Evolutionary conservation across 2,113 vertebrate species (phyloP), one percentile per base, ranked within the genome.

Genomic region (Neolamprologus sp.): DNA sequence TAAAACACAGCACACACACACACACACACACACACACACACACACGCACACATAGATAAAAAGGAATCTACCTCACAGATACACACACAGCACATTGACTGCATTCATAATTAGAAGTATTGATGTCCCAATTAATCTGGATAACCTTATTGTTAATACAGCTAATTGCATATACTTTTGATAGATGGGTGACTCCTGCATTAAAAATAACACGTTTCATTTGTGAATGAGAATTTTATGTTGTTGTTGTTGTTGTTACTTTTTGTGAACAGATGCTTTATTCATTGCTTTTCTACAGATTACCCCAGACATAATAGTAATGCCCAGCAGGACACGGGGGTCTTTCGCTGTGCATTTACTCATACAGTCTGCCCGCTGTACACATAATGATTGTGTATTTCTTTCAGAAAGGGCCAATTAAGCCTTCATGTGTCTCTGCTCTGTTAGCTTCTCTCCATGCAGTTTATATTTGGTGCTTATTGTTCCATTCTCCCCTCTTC

Each of bases 401-500:
- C 82, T 84, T 80, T 88, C 81, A 78, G 63, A 93, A 91, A 81
- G 47, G 73, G 55, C 81, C 85, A 90, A 94, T 93, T 91, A 94
- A 90, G 86, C 75, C 86, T 78, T 89, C 82, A 82, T 71, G 71
- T 92, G 80, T 86, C 82, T 91, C 60, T 65, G 54, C 81, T 85
- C 79, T 49, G 19, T 87, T 57, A 19, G 16, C 85, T 51, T 80
- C 63, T 28, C 83, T 75, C 54, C 13, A 19, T 80, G 68, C 84
- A 65, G 80, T 82, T 87, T 91, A 23, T 60, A 40, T 88, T 78
- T n/a, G 10, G 19, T 58, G 7, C 42, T 65, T 37, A 51, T 83
- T 81, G 37, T 86, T 85, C 84, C 28, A 31, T 51, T 31, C 45
- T 84, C 45, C 31, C 82, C 89, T 85, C 26, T 7, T 81, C 42